Conservation (phyloP, 2,888 invertebrate species). For the Lithophane socia region DNA sequence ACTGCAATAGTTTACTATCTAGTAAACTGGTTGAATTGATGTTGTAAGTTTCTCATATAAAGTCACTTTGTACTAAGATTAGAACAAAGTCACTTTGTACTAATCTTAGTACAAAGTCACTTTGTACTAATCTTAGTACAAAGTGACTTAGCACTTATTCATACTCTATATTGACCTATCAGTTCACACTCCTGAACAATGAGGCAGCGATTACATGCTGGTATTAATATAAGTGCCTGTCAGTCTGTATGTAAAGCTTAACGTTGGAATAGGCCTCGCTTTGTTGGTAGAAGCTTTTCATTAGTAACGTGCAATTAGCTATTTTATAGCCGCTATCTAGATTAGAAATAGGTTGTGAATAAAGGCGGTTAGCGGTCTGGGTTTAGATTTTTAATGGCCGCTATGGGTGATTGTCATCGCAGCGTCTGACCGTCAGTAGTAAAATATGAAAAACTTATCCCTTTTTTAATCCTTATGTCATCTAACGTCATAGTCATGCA, state of each 20-base stretch:
- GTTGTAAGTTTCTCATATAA: too few relatives aligned
- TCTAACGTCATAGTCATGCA: not conserved
- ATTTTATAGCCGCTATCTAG: conserved; percentile 44
- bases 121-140: not conserved
- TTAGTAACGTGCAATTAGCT: conserved; percentile 51
- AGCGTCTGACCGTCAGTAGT: too few relatives aligned
- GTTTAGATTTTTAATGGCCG: not conserved
- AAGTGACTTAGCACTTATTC: conserved; percentile 52
- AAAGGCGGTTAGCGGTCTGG: conserved; percentile 4
- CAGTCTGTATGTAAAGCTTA: conserved; percentile 47
- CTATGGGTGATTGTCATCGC: conserved; percentile 1
- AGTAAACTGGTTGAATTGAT: too few relatives aligned
- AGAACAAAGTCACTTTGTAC: conserved; percentile 43
- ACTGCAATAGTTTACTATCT: not conserved
- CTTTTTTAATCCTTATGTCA: not conserved
- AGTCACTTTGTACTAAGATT: not conserved
- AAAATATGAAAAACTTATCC: too few relatives aligned
- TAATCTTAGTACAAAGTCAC: not conserved
- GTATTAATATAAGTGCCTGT: conserved; percentile 65
- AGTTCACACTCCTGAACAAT: conserved; percentile 60
- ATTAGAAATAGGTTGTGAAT: conserved; percentile 22
- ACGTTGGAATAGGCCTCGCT: conserved; percentile 26
- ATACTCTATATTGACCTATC: conserved; percentile 55
- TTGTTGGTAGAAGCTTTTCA: conserved; percentile 45
- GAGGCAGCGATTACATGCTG: conserved; percentile 54